phyloP scores from a whole-genome alignment of 2,888 invertebrate genomes.

The Chelonus formosanus region DNA sequence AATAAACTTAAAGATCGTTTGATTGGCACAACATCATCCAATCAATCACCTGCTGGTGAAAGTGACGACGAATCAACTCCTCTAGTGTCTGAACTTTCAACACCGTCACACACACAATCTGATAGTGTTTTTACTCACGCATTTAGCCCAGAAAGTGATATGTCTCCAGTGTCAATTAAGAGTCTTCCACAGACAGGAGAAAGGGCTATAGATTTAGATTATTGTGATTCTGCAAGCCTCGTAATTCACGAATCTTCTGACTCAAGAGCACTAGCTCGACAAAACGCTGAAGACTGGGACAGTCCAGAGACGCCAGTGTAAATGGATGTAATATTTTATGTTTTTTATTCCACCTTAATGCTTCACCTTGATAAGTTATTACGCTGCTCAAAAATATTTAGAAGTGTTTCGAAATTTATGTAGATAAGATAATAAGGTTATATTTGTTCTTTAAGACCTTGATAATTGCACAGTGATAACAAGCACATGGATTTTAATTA shows the following conservation, averaged over 20 bases:
- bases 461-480: not conserved
- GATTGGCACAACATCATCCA: conserved; percentile 38
- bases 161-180: conserved; percentile 47
- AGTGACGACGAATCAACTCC: conserved; percentile 78
- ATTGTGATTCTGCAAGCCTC: conserved; percentile 46
- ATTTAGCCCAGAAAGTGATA: conserved; percentile 48
- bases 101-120: conserved; percentile 56
- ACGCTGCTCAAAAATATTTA: not conserved
- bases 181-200: conserved; percentile 47
- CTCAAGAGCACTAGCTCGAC: conserved; percentile 44
- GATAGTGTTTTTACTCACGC: conserved; percentile 52
- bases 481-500: not conserved
- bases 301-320: conserved; percentile 62
- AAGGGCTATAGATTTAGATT: conserved; percentile 42
- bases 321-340: conserved; percentile 26
- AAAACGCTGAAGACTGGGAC: conserved; percentile 55
- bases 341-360: not conserved
- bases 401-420: not conserved
- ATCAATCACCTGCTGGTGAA: conserved; percentile 46
- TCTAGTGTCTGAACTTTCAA: conserved; percentile 68
- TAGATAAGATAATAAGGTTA: conserved; percentile 1
- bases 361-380: conserved; percentile 2
- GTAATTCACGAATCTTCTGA: conserved; percentile 47
- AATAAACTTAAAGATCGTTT: conserved; percentile 51
- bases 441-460: not conserved